Percentiles rank a stretch among this genome's conserved stretches.
These are phyloP conservation scores for Gallinago paraguaiae DNA, from an alignment of 2,113 vertebrate genomes.

Conservation along the genomic window DNA sequence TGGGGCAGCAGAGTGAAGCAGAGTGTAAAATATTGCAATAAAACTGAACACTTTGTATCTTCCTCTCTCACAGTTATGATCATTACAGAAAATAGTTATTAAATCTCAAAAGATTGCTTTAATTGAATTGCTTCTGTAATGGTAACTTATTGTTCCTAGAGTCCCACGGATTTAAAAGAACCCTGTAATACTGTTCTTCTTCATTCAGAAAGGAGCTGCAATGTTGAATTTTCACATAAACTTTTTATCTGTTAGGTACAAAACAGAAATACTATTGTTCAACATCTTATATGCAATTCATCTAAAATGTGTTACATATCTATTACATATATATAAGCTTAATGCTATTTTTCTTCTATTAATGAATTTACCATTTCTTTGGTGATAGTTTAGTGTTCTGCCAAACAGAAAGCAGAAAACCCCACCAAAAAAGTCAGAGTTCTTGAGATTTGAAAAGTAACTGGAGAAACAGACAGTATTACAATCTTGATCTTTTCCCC, in stretches of 20 bases:
- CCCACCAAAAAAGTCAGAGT: accelerated
- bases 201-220: background rate
- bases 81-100: slow-evolving; percentile 57
- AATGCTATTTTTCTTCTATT: background rate
- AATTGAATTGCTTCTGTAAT: slow-evolving; percentile 52
- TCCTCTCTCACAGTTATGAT: slow-evolving; percentile 26
- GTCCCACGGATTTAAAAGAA: background rate
- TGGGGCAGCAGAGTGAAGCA: slow-evolving; percentile 22
- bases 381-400: background rate
- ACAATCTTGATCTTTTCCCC: background rate
- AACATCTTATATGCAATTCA: background rate
- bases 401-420: background rate
- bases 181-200: background rate
- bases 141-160: background rate
- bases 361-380: background rate
- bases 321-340: background rate
- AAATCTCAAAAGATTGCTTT: slow-evolving; percentile 55
- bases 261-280: background rate
- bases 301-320: background rate
- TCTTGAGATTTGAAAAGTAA: background rate
- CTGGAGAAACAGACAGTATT: background rate
- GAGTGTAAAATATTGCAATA: slow-evolving; percentile 51
- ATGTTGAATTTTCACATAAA: background rate
- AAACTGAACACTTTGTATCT: slow-evolving; percentile 22
- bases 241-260: background rate